phyloP scores from a whole-genome alignment of 2,888 invertebrate species.

The Gerris lacustris region DNA sequence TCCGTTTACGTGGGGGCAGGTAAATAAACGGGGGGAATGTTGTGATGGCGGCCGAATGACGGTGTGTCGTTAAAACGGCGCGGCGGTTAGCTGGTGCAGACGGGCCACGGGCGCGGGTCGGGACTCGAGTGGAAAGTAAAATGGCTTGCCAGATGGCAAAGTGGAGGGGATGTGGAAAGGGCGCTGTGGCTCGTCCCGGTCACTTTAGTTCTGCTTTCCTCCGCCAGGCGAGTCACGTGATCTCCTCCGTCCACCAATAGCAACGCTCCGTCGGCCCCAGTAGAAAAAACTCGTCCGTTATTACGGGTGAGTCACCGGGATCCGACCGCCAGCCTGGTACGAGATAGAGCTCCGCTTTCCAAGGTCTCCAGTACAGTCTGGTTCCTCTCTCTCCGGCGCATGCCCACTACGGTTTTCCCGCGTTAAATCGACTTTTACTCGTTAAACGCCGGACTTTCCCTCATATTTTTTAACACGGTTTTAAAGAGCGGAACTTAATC shows the following conservation, averaged over 20 bases:
- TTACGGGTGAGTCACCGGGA: conserved; percentile 2
- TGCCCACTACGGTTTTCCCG: conserved; percentile 8
- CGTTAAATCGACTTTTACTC: neutral
- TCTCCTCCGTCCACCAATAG: conserved; percentile 40
- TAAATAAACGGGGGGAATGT: neutral
- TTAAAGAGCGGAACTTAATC: no score
- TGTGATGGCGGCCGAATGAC: neutral
- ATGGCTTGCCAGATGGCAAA: neutral
- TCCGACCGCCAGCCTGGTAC: conserved; percentile 19
- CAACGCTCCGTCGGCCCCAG: conserved; percentile 31
- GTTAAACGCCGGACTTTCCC: no score
- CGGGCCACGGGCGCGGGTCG: neutral
- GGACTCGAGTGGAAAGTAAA: neutral
- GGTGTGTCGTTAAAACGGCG: neutral
- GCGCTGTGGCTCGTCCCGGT: conserved; percentile 46
- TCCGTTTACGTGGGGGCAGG: neutral
- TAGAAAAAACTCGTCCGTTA: conserved; percentile 34
- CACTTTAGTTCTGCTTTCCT: conserved; percentile 50
- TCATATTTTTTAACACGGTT: no score
- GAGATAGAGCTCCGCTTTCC: conserved; percentile 30
- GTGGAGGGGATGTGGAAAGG: conserved; percentile 27
- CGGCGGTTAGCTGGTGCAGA: neutral
- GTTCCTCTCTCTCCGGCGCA: conserved; percentile 17
- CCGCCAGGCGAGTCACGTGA: conserved; percentile 48
- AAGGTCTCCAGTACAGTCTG: conserved; percentile 31